Evolutionary conservation across 2,888 invertebrate genomes (phyloP), one percentile per base, ranked within the genome.

Genomic region (Yponomeuta plumbellus): DNA sequence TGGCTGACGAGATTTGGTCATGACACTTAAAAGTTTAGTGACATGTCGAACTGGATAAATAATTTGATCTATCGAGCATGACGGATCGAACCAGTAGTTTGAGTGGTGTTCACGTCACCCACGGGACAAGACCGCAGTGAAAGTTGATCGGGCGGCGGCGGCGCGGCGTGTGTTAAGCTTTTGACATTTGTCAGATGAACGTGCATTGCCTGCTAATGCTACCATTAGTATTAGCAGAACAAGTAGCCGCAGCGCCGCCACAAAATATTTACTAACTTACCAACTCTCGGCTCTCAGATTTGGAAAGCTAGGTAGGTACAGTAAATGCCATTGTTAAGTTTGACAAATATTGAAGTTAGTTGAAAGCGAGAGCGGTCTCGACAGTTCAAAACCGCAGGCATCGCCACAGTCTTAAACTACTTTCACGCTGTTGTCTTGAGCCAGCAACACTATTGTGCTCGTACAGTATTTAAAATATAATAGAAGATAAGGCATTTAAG

Each of bases 131-230:
- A 74, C 70, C 69, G 70, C 72, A 81, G 86, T 83, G 85, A 86
- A 86, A 86, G 86, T 85, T 81, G 79, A 80, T 77, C 77, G 67
- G 74, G 69, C 67, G 64, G 44, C 66, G 59, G 20, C 64, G 44
- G 44, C 63, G 21, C 21, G 63, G 21, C 34, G 34, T 61, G 56
- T 69, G 67, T 72, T 72, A 68, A 69, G 74, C 75, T 74, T 81
- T 76, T 79, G 78, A 79, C 80, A 80, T 81, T 79, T 80, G 76
- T 77, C 75, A 69, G 72, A 75, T 74, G 74, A 73, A 77, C 79
- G 77, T 78, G 80, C 75, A 71, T 71, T 71, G 77, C 70, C 70
- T 72, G 75, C 71, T 72, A 76, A 76, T 70, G 67, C 65, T 67
- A 62, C 70, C 70, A 72, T 74, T 73, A 71, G 70, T 71, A 71